Base-by-base conservation (phyloP, 2,888 invertebrate species). In the Lochmaea crataegi region DNA sequence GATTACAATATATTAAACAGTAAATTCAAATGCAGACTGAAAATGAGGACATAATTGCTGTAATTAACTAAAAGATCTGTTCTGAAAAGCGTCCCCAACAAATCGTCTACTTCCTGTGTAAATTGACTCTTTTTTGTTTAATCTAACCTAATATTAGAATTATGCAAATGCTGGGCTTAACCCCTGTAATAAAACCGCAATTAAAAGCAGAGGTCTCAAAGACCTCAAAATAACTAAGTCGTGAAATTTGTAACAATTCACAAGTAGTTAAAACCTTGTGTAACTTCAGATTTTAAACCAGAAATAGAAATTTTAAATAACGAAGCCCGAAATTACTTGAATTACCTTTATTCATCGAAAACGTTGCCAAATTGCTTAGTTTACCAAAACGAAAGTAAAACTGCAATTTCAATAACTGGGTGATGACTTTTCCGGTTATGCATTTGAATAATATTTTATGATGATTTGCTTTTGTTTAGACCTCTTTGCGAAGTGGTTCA, bases 131-230 rank as follows among this genome's bases (percentile, higher is more conserved):
- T 64, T 66, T 68, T 72, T 72, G 45, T 63, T 57, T 48, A 68
- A 71, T 71, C 42, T 69, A 64, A 67, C 67, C 66, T 70, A 67
- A 70, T 70, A 66, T 67, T 63, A 63, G 56, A 60, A 70, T 73
- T 70, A 73, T 73, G 73, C 66, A 73, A 73, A 73, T 70, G 32
- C 63, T 53, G n/a, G 61, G 61, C 58, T 70, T 56, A 64, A 73
- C 70, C 70, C 63, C 64, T 22, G 70, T 64, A 67, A 73, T 70
- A 70, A 73, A 73, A 66, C 56, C 26, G 70, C 70, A 73, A 73
- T 73, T 73, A 73, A 69, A 66, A 67, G 63, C 69, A 70, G 61
- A 32, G 70, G 41, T 63, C 53, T 26, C 56, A 51, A 67, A 72
- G 48, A 68, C 68, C 53, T 66, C 48, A 45, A 61, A 65, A 65